Percentiles rank a stretch among this genome's conserved stretches.
These are phyloP conservation scores for Bergia sp. DNA, from an alignment of 92 coral and sea anemone genomes.

Conservation along the genomic window DNA sequence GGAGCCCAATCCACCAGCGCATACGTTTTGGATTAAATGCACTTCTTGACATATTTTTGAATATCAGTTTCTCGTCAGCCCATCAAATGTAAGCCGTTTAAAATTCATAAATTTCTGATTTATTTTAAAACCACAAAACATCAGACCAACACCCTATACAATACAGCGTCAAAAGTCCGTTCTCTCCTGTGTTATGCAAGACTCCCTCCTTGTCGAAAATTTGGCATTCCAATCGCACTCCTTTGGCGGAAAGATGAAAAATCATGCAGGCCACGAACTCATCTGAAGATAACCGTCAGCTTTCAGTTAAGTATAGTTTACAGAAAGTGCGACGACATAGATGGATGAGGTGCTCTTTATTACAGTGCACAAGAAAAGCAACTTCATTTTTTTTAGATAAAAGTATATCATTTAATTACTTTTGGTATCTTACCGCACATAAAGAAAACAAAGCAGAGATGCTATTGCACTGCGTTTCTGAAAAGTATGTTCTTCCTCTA, in stretches of 20 bases:
- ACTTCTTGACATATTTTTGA: no score
- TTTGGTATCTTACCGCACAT: background rate
- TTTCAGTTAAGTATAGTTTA: conserved; percentile 34
- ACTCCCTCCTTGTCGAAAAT: background rate
- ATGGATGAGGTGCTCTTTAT: conserved; percentile 34
- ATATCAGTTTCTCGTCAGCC: background rate
- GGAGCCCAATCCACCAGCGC: no score
- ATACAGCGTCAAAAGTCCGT: background rate
- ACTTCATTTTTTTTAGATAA: conserved; percentile 5
- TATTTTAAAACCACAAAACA: no score
- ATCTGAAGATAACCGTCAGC: conserved; percentile 38
- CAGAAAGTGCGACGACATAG: conserved; percentile 46
- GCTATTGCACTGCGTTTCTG: background rate
- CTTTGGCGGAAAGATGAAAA: background rate
- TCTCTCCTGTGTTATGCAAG: background rate
- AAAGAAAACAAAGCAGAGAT: conserved; percentile 37
- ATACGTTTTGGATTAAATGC: no score
- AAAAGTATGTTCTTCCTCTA: background rate
- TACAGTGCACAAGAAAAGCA: conserved; percentile 13
- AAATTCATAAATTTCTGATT: background rate
- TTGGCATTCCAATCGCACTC: background rate
- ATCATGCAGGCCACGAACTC: conserved; percentile 21
- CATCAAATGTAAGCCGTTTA: no score
- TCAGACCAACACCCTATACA: background rate
- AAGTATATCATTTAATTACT: background rate